Percentiles rank a stretch among this genome's conserved stretches.
Conservation (phyloP, 2,797 vertebrate genomes). For the Cirrhinus molitorella region DNA sequence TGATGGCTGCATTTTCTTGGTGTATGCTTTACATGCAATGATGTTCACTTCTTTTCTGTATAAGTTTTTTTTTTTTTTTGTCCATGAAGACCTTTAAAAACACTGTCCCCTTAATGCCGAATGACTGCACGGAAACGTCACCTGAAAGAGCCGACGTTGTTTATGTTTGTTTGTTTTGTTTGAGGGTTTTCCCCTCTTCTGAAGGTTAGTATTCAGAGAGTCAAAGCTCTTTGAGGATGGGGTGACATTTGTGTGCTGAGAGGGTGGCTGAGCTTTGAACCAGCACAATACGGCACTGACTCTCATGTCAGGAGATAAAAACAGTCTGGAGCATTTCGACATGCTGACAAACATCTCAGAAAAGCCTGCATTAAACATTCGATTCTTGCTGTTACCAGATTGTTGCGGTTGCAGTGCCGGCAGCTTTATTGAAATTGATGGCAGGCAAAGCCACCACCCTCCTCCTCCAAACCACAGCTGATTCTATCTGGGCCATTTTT, state of each 20-base stretch:
- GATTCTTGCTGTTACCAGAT: neutral
- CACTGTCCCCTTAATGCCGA: neutral
- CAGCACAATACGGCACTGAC: conserved; percentile 22
- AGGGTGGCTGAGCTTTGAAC: conserved; percentile 54
- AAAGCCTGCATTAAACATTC: neutral
- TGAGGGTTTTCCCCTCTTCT: conserved; percentile 46
- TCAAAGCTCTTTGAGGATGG: conserved; percentile 50
- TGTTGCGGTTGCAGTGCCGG: neutral
- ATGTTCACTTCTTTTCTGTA: neutral
- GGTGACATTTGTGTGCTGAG: conserved; percentile 55
- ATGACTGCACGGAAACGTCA: neutral
- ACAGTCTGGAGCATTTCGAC: conserved; percentile 25
- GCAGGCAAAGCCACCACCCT: neutral
- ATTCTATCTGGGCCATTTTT: conserved; percentile 52
- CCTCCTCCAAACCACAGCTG: conserved; percentile 12
- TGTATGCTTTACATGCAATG: neutral
- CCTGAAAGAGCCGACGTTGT: neutral
- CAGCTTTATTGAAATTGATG: conserved; percentile 41
- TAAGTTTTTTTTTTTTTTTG: neutral
- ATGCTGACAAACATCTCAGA: conserved; percentile 27
- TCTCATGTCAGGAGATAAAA: conserved; percentile 50
- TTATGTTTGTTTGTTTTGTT: conserved; percentile 40
- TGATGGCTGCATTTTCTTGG: neutral
- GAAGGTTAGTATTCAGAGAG: conserved; percentile 39
- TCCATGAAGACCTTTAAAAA: neutral